Base-by-base conservation (phyloP, 2,113 vertebrate genomes). In the Oreamnos americanus region DNA sequence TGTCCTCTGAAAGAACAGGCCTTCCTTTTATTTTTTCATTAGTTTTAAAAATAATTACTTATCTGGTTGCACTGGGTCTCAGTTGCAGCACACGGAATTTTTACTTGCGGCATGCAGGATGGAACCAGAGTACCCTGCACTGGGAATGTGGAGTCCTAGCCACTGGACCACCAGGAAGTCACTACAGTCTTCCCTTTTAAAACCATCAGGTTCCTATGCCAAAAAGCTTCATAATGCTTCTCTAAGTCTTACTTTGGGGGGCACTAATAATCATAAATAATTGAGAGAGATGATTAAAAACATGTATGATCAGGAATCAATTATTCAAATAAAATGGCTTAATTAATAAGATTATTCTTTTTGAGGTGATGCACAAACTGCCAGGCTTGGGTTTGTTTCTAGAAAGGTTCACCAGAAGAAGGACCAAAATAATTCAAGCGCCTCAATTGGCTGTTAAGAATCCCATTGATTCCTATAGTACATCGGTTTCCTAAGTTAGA, bases 311-410 rank as follows among this genome's bases (percentile, higher is more conserved):
- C 53, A 85, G 39, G 11, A 93, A 62, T 57, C 39, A 76, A 49
- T 82, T 92, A 93, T 55, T 96, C 43, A 90, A 74, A 90, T 36
- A 95, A 39, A 95, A 84, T 74, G 33, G 58, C 45, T 92, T 91
- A 60, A 39, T 87, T 79, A 71, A 39, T 76, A 76, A 87, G 33
- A 71, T 12, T 43, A 82, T 60, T 71, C 25, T 45, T 88, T 51
- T 60, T 39, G 15, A 78, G 43, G 9, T 28, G 15, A 93, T n/a
- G 7, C 64, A 71, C 17, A 47, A 94, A 88, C 30, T 74, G 36
- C 36, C 30, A 89, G 19, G 25, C 11, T 60, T 55, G 12, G 25
- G 5, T 39, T 57, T 81, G 26, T 21, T 86, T 87, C 57, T 81
- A 86, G 67, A 62, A 86, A 92, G 45, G 36, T 30, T 53, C 45